A percentile compares a stretch with the other conserved stretches of the same genome.
phyloP scores from a whole-genome alignment of 1,140 invertebrate species.

The Caerostris extrusa region DNA sequence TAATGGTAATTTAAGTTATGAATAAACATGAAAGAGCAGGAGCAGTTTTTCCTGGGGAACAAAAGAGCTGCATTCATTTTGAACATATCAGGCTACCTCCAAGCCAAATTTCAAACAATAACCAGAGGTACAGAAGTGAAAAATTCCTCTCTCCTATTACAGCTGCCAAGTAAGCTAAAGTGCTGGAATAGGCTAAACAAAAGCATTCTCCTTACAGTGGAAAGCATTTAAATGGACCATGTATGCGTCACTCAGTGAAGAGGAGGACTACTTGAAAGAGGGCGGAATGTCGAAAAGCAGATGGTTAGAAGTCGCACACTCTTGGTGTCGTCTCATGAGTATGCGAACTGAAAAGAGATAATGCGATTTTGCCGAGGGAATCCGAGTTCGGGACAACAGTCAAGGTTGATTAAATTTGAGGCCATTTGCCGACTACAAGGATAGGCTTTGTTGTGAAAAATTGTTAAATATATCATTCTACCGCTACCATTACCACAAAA shows the following conservation, averaged over 20 bases:
- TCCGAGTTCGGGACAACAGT: slow-evolving; percentile 2
- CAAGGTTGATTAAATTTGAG: slow-evolving; percentile 54
- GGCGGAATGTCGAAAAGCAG: slow-evolving; percentile 14
- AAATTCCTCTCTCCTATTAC: background rate
- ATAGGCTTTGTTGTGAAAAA: slow-evolving; percentile 51
- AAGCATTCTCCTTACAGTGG: slow-evolving; percentile 43
- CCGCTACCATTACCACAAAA: slow-evolving; percentile 31
- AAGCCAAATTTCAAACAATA: background rate
- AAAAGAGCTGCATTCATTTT: background rate
- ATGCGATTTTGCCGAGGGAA: background rate
- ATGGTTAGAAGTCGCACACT: slow-evolving; percentile 7
- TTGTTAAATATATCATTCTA: slow-evolving; percentile 56
- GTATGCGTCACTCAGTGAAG: slow-evolving; percentile 43
- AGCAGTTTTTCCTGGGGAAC: background rate
- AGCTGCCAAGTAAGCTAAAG: background rate
- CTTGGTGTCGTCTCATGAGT: slow-evolving; percentile 42
- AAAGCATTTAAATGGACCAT: slow-evolving; percentile 27
- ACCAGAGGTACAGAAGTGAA: background rate
- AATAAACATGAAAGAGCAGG: background rate
- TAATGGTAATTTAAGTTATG: background rate
- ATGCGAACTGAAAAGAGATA: background rate
- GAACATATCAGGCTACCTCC: background rate
- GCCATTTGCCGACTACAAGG: slow-evolving; percentile 24
- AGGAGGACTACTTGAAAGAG: slow-evolving; percentile 30
- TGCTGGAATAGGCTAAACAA: slow-evolving; percentile 11